Conservation (phyloP, 1,140 invertebrate genomes). For the Aphaenogaster ashmeadi region DNA sequence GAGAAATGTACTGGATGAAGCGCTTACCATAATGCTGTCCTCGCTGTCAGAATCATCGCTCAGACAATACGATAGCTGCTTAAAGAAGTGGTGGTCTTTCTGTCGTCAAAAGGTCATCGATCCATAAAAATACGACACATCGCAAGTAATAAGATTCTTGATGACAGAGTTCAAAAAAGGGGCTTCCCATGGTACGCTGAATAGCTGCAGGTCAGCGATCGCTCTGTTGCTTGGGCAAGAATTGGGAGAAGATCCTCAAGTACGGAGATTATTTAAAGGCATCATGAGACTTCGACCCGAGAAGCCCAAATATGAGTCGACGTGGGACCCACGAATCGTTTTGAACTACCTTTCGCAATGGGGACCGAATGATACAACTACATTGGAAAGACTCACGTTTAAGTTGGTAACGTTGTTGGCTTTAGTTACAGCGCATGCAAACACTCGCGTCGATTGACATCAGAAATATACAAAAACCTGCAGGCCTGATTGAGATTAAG, state of each 20-base stretch:
- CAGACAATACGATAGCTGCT: not conserved
- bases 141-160: no score
- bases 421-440: slow-evolving; percentile 51
- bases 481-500: slow-evolving; percentile 4
- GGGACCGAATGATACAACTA: not conserved
- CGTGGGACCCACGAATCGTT: not conserved
- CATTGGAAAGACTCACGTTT: not conserved
- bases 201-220: not conserved
- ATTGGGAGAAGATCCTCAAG: not conserved
- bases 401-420: not conserved
- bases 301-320: no score
- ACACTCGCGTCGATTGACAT: slow-evolving; percentile 50
- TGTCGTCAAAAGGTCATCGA: not conserved
- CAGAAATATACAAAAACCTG: slow-evolving; percentile 1
- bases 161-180: not conserved
- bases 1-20: not conserved
- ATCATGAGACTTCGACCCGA: not conserved
- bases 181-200: not conserved
- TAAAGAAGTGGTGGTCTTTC: slow-evolving; percentile 5
- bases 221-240: not conserved
- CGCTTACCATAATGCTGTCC: not conserved
- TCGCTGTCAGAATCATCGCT: not conserved
- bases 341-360: not conserved
- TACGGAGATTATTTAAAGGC: not conserved
- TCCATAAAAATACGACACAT: no score